Conservation (phyloP, 2,797 vertebrate species). For the Ptychobarbus kaznakovi region DNA sequence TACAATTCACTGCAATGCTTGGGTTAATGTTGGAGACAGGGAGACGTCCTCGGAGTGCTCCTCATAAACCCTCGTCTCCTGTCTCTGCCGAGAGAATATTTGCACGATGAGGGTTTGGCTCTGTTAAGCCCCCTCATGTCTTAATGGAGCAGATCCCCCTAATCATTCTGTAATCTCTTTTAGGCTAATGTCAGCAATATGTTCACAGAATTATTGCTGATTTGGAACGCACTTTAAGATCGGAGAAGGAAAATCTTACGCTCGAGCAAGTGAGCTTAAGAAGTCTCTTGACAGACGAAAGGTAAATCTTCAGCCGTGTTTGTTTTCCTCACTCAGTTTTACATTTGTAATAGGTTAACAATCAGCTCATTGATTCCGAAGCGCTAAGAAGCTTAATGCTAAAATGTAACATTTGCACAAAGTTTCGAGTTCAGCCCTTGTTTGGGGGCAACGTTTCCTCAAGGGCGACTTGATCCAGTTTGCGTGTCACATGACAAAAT, state of each 20-base stretch:
- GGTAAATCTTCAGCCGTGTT: slow-evolving; percentile 52
- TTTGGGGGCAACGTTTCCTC: slow-evolving; percentile 11
- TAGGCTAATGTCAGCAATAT: slow-evolving; percentile 67
- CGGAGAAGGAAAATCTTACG: slow-evolving; percentile 55
- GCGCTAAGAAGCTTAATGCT: slow-evolving; percentile 68
- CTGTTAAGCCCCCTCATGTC: slow-evolving; percentile 51
- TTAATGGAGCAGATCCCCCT: slow-evolving; percentile 68
- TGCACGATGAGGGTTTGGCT: slow-evolving; percentile 55
- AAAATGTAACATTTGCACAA: slow-evolving; percentile 45
- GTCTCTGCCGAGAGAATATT: slow-evolving; percentile 51
- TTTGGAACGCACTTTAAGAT: slow-evolving; percentile 66
- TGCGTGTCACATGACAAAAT: slow-evolving; percentile 6
- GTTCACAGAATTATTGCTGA: slow-evolving; percentile 66
- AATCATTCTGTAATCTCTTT: slow-evolving; percentile 71
- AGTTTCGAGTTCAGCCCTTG: neutral
- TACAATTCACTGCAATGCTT: slow-evolving; percentile 35
- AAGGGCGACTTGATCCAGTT: slow-evolving; percentile 28
- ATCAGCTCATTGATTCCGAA: slow-evolving; percentile 70
- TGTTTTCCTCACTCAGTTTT: slow-evolving; percentile 48
- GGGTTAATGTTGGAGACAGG: slow-evolving; percentile 38
- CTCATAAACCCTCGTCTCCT: slow-evolving; percentile 30
- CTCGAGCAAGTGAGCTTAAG: slow-evolving; percentile 67
- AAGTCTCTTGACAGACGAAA: slow-evolving; percentile 68
- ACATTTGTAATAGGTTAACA: slow-evolving; percentile 67
- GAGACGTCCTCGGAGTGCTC: slow-evolving; percentile 33